phyloP scores from a whole-genome alignment of 1,140 invertebrate genomes.

The Scaptomyza montana region DNA sequence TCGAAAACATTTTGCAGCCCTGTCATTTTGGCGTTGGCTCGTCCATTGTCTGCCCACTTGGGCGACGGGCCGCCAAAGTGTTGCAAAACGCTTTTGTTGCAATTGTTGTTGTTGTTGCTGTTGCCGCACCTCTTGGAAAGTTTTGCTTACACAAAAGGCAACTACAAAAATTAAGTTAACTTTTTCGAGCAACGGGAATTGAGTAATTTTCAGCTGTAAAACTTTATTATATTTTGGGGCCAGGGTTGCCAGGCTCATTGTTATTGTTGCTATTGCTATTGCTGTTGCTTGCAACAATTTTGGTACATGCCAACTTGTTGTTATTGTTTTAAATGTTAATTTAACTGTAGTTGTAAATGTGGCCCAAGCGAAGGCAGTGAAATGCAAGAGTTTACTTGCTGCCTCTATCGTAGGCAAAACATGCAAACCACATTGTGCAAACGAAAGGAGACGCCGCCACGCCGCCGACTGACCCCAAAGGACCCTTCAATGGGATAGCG shows the following conservation, averaged over 20 bases:
- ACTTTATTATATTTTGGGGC: conserved; percentile 72
- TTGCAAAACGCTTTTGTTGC: conserved; percentile 58
- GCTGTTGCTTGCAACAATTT: conserved; percentile 57
- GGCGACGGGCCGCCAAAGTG: conserved; percentile 49
- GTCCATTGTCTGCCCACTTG: conserved; percentile 17
- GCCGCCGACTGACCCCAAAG: conserved; percentile 28
- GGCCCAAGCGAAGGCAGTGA: not conserved
- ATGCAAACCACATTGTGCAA: conserved; percentile 64
- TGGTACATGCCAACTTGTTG: conserved; percentile 70
- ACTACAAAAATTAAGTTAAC: conserved; percentile 78
- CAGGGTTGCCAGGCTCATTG: conserved; percentile 41
- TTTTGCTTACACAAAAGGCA: conserved; percentile 71
- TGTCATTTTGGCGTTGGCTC: conserved; percentile 29
- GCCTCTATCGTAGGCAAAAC: conserved; percentile 48
- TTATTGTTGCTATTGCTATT: conserved; percentile 34
- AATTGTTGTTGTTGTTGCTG: not conserved
- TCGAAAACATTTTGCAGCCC: conserved; percentile 16
- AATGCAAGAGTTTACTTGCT: conserved; percentile 29
- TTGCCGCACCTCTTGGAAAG: conserved; percentile 56
- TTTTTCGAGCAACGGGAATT: conserved; percentile 76
- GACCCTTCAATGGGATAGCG: conserved; percentile 10
- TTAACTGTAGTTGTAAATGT: conserved; percentile 63
- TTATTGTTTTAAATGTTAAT: conserved; percentile 78
- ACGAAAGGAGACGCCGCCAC: conserved; percentile 19
- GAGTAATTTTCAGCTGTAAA: conserved; percentile 79